Percentiles rank a stretch among this genome's conserved stretches.
These are phyloP conservation scores for Ochropacha duplaris DNA, from an alignment of 2,888 invertebrate genomes.

Conservation along the genomic window DNA sequence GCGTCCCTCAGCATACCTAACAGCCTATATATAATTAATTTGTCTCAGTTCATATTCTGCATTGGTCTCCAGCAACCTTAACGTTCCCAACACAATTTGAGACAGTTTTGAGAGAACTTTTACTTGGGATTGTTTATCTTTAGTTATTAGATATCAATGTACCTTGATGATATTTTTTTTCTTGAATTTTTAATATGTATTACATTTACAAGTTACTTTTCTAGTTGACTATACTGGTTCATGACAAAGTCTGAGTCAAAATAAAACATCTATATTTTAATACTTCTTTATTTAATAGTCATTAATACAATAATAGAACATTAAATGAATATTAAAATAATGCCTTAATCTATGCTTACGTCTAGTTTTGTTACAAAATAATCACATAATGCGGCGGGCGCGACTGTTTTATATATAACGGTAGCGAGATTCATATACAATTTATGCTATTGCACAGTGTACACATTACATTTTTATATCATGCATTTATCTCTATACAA, in stretches of 20 bases:
- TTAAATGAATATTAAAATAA: slow-evolving; percentile 72
- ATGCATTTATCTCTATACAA: slow-evolving; percentile 17
- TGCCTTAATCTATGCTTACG: slow-evolving; percentile 58
- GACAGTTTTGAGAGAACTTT: too few relatives aligned
- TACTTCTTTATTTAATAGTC: slow-evolving; percentile 57
- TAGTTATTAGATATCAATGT: too few relatives aligned
- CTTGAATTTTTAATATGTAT: too few relatives aligned
- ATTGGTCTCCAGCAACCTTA: not conserved
- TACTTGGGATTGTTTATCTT: too few relatives aligned
- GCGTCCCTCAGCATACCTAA: too few relatives aligned
- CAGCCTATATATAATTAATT: not conserved
- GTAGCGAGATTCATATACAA: slow-evolving; percentile 27
- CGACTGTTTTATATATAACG: slow-evolving; percentile 34
- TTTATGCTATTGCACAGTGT: slow-evolving; percentile 7
- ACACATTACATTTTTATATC: slow-evolving; percentile 18
- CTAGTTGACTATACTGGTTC: too few relatives aligned
- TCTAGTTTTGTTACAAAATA: slow-evolving; percentile 63
- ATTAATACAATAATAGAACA: slow-evolving; percentile 61
- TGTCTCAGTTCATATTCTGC: not conserved
- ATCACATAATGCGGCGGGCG: slow-evolving; percentile 68
- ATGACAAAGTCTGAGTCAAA: slow-evolving; percentile 1
- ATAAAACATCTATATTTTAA: slow-evolving; percentile 29
- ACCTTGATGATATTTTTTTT: too few relatives aligned
- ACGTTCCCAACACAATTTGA: too few relatives aligned
- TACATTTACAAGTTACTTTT: too few relatives aligned